Evolutionary conservation across 2,888 invertebrate species (phyloP), one percentile per base, ranked within the genome.

Genomic region (Parasteatoda lunata): DNA sequence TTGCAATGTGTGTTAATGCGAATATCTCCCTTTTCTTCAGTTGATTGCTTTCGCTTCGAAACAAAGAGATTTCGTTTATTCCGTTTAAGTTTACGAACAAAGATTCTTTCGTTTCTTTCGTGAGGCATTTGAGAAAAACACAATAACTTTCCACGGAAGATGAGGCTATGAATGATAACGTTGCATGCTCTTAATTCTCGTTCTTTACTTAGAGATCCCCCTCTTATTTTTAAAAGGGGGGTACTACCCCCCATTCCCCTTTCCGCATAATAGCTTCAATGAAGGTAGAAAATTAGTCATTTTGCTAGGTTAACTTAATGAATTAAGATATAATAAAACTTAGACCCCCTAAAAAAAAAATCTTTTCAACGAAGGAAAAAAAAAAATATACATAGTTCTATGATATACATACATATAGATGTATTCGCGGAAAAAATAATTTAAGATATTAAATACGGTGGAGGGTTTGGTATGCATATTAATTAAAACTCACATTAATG

Each of bases 291-390:
- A 76, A 80, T 86, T 80, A 86, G 85, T 80, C 85, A 80, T 76
- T 80, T 80, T 76, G 51, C 49, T 48, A 45, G 64, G 72, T 45
- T 30, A 51, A n/a, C 54, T 72, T 83, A 86, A 86, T 86, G 80
- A 86, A 86, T 86, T 80, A 76, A 86, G 85, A 86, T 86, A 86
- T 86, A 86, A 86, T 86, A 86, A 86, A 86, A 86, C 54, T 65
- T 68, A 81, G 73, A 68, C 72, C 30, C 30, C 30, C 30, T 2
- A 54, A 86, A 80, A 80, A 86, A 86, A 86, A 66, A 80, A 86
- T 66, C 76, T 79, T 52, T 64, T 65, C 81, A 47, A 54, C 65
- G 7, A 51, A n/a, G 47, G 30, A 54, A 15, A 66, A 71, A 71
- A 30, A 73, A 75, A 73, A 69, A 75, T 59, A 76, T 80, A 86